Conservation (phyloP, 2,888 invertebrate species). For the Eurois occulta region DNA sequence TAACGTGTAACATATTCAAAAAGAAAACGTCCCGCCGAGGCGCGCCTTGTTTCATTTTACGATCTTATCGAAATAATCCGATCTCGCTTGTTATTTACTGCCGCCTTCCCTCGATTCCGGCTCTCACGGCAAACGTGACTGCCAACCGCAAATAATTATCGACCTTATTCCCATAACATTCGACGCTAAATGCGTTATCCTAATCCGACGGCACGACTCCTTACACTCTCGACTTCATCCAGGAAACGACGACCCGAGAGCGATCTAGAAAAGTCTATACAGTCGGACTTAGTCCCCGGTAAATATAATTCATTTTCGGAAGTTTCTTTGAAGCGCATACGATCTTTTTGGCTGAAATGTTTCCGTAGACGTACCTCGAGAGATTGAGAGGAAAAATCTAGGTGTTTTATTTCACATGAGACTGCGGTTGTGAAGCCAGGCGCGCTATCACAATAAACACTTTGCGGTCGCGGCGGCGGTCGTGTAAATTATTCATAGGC, state of each 20-base stretch:
- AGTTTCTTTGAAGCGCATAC: slow-evolving; percentile 69
- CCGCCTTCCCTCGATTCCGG: slow-evolving; percentile 85
- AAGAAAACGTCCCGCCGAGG: slow-evolving; percentile 85
- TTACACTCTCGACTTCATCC: slow-evolving; percentile 75
- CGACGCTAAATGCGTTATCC: slow-evolving; percentile 77
- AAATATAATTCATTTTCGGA: slow-evolving; percentile 81
- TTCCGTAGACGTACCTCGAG: slow-evolving; percentile 77
- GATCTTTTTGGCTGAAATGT: slow-evolving; percentile 71
- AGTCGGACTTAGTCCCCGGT: slow-evolving; percentile 74
- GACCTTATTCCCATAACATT: slow-evolving; percentile 78
- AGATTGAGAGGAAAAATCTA: slow-evolving; percentile 88
- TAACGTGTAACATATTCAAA: slow-evolving; percentile 84
- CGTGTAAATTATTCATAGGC: slow-evolving; percentile 86
- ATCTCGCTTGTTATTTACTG: slow-evolving; percentile 89
- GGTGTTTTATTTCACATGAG: slow-evolving; percentile 88
- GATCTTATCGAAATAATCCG: slow-evolving; percentile 91
- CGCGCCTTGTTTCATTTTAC: slow-evolving; percentile 90
- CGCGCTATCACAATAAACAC: slow-evolving; percentile 88
- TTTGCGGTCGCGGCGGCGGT: slow-evolving; percentile 80
- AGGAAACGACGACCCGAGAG: slow-evolving; percentile 73
- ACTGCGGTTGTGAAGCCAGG: slow-evolving; percentile 83
- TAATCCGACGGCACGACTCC: slow-evolving; percentile 75
- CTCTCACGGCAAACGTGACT: slow-evolving; percentile 77
- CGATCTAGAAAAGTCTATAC: slow-evolving; percentile 73
- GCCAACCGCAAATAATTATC: slow-evolving; percentile 75